These are phyloP conservation scores for Edolisoma coerulescens DNA, from an alignment of 2,113 vertebrate genomes.

Conservation along the genomic window DNA sequence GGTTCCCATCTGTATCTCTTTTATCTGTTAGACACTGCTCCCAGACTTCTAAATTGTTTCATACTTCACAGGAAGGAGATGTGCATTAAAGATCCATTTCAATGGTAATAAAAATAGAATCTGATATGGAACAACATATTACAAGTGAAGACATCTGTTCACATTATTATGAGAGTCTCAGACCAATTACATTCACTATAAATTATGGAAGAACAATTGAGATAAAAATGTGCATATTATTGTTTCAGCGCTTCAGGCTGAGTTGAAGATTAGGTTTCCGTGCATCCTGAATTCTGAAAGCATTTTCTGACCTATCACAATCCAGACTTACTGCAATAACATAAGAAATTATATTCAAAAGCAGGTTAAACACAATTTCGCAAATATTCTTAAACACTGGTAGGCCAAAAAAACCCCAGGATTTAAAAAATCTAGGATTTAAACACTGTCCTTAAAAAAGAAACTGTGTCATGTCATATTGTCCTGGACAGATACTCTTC, in stretches of 20 bases:
- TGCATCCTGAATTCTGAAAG: background rate
- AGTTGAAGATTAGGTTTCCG: background rate
- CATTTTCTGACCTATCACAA: background rate
- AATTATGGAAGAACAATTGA: background rate
- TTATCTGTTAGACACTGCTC: background rate
- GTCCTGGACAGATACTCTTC: background rate
- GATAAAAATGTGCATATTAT: background rate
- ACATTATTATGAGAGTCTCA: background rate
- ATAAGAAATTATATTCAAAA: background rate
- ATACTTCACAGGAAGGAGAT: background rate
- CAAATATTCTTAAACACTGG: background rate
- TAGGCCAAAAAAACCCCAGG: background rate
- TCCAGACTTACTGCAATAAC: background rate
- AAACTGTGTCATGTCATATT: background rate
- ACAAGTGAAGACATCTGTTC: background rate
- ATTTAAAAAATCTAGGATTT: background rate
- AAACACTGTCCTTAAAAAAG: background rate
- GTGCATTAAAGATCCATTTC: background rate
- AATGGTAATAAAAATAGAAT: background rate
- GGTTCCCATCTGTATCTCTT: background rate
- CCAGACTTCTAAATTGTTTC: background rate
- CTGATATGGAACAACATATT: background rate
- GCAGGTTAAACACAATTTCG: background rate
- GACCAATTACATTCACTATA: background rate
- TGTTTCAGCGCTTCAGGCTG: background rate